These are phyloP conservation scores for Phaonia tiefii DNA, from an alignment of 2,888 invertebrate species.

Conservation along the genomic window DNA sequence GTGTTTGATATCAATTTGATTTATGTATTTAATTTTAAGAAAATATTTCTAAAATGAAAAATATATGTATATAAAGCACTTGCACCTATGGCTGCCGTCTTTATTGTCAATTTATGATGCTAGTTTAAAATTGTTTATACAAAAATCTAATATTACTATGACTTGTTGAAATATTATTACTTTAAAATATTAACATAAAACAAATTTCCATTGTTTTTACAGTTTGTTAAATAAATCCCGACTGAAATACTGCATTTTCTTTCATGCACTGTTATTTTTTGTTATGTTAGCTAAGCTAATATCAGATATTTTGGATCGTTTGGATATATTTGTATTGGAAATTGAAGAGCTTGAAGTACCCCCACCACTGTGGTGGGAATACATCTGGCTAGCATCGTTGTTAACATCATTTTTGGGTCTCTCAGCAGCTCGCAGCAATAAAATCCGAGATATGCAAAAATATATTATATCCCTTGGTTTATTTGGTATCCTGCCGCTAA, in stretches of 20 bases:
- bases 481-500: constrained; percentile 90
- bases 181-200: too few species aligned
- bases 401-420: constrained; percentile 92
- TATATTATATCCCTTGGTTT: constrained; percentile 90
- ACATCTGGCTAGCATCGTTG: constrained; percentile 93
- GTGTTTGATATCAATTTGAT: too few species aligned
- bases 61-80: too few species aligned
- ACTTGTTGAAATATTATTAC: too few species aligned
- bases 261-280: constrained; percentile 94
- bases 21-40: too few species aligned
- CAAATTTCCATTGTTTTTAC: too few species aligned
- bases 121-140: too few species aligned
- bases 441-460: constrained; percentile 87
- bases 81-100: too few species aligned
- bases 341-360: constrained; percentile 96
- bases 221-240: constrained; percentile 98
- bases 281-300: constrained; percentile 95
- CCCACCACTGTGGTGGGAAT: constrained; percentile 91
- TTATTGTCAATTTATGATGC: too few species aligned
- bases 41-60: too few species aligned
- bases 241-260: constrained; percentile 95
- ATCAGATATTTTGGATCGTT: constrained; percentile 93
- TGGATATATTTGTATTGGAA: constrained; percentile 96
- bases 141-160: too few species aligned
- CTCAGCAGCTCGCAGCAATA: constrained; percentile 92